Conservation (phyloP, 2,113 vertebrate species). For the Ctenomys sociabilis region DNA sequence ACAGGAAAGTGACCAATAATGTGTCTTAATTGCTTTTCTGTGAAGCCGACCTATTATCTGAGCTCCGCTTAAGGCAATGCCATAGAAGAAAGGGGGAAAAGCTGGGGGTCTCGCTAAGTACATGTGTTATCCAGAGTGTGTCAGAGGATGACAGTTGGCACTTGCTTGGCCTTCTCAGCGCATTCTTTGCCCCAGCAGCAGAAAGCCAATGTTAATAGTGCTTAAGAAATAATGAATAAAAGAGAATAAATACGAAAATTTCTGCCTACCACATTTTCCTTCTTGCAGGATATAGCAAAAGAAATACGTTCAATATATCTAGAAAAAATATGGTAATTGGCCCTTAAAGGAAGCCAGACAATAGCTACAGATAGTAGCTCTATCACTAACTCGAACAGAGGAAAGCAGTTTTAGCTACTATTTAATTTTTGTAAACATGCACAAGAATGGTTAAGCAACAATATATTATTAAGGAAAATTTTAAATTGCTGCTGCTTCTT, state of each 20-base stretch:
- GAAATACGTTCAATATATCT: not conserved
- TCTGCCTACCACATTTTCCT: not conserved
- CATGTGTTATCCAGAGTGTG: slow-evolving; percentile 56
- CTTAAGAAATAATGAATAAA: slow-evolving; percentile 24
- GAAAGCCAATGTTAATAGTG: slow-evolving; percentile 57
- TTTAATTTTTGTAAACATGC: not conserved
- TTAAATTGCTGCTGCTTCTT: slow-evolving; percentile 62
- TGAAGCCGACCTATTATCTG: slow-evolving; percentile 69
- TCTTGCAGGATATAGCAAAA: not conserved
- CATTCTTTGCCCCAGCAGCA: slow-evolving; percentile 65
- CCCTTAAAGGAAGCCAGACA: not conserved
- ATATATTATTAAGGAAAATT: slow-evolving; percentile 45
- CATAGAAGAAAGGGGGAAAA: slow-evolving; percentile 54
- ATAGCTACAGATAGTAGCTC: not conserved
- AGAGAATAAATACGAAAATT: not conserved
- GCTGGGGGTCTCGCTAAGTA: slow-evolving; percentile 66
- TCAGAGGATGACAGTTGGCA: slow-evolving; percentile 62
- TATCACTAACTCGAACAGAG: not conserved
- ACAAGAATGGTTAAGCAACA: slow-evolving; percentile 4
- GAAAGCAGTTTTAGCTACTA: slow-evolving; percentile 21
- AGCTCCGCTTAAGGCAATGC: slow-evolving; percentile 71
- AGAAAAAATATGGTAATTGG: not conserved
- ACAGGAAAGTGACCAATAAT: slow-evolving; percentile 74
- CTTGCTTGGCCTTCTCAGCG: slow-evolving; percentile 70
- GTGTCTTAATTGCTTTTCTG: slow-evolving; percentile 74